These are phyloP conservation scores for Porites lutea DNA, from an alignment of 64 coral and sea anemone genomes.

Conservation along the genomic window DNA sequence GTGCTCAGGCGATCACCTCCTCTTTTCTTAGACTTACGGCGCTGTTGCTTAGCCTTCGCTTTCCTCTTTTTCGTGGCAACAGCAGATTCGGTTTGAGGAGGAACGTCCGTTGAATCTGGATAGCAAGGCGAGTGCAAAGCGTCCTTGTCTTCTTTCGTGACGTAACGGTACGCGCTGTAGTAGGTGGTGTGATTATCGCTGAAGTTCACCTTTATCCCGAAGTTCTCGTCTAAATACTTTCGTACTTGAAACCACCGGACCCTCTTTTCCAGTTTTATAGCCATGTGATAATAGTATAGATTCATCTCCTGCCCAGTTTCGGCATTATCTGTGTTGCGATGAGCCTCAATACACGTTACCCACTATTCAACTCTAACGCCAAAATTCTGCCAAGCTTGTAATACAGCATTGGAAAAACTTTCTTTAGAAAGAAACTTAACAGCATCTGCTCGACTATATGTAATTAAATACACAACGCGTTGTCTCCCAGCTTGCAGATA, in stretches of 20 bases:
- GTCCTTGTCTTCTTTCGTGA: conserved; percentile 57
- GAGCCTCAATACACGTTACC: conserved; percentile 24
- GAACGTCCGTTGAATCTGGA: conserved; percentile 19
- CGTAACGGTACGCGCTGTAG: conserved; percentile 53
- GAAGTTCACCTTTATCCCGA: conserved; percentile 42
- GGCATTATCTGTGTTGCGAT: neutral
- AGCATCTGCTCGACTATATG: conserved; percentile 36
- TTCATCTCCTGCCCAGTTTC: neutral
- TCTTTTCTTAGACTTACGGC: neutral
- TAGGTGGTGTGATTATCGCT: conserved; percentile 46
- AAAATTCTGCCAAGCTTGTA: conserved; percentile 34
- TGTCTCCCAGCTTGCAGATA: no score
- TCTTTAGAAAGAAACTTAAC: conserved; percentile 10
- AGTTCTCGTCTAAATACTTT: conserved; percentile 17
- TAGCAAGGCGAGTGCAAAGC: conserved; percentile 3
- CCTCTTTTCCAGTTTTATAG: conserved; percentile 34
- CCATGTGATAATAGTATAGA: conserved; percentile 46
- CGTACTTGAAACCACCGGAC: conserved; percentile 28
- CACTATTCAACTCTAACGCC: conserved; percentile 24
- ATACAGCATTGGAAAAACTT: conserved; percentile 38
- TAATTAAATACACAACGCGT: conserved; percentile 53
- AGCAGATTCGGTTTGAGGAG: conserved; percentile 6
- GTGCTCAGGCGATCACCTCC: neutral
- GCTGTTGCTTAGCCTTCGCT: neutral
- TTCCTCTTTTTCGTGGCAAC: conserved; percentile 14